Base-by-base conservation (phyloP, 2,113 vertebrate species). In the Alaudala cheleensis region DNA sequence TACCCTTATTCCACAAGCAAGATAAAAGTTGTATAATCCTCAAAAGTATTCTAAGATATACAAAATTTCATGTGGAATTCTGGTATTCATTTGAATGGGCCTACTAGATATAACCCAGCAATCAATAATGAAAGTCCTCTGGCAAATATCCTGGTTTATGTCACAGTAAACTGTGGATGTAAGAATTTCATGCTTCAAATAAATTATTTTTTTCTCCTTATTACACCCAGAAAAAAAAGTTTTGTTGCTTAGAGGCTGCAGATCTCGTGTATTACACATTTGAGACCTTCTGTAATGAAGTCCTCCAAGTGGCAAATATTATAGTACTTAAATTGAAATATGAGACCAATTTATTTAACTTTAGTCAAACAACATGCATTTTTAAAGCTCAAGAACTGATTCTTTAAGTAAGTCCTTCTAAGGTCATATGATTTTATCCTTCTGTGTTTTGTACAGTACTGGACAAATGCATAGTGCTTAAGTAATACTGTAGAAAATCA, bases 151-250 rank as follows among this genome's bases (percentile, higher is more conserved):
- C 31, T 54, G 6, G 37, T n/a, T 33, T 64, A 29, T 33, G 7
- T 50, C 34, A 77, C 29, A 79, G 33, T 64, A 89, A 37, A 72
- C 18, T 69, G 28, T 66, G 29, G 20, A 23, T 10, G 20, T 40
- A n/a, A 0, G 0, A 49, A 3, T 28, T n/a, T 73, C 26, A 77
- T 11, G 5, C 37, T 65, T 81, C 50, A 69, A 61, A 37, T 49
- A 4, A 11, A 13, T n/a, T 37, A 44, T 57, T 13, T 64, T 58
- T n/a, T 79, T 82, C 33, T 11, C 21, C 12, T 82, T 34, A 49
- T 10, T 60, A 21, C 39, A 64, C 51, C 14, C 12, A 44, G 19
- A n/a, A 65, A 50, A 79, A 37, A 47, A 7, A 4, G 11, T 17
- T 78, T 69, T 80, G 6, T 18, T 80, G 10, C 50, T 62, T 76